Evolutionary conservation across 1,140 invertebrate species (phyloP), one percentile per base, ranked within the genome.

Genomic region (Stegodyphus dumicola): DNA sequence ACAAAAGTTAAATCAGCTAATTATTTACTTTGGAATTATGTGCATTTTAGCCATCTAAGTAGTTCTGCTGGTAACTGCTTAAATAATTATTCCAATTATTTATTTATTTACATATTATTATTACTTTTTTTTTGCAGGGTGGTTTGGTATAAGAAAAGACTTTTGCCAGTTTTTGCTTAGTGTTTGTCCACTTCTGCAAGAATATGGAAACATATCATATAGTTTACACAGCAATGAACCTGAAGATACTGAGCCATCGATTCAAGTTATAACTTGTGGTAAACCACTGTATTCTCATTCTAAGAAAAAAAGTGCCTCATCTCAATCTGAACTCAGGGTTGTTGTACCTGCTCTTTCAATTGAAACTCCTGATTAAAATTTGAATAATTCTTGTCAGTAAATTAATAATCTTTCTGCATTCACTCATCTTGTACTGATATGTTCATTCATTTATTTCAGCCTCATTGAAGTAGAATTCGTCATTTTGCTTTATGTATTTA

Each of bases 181-280:
- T 54, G 93, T 96, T 0, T 99, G 97, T 92, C 98, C 98, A 2
- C 92, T 97, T 83, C 93, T 99, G 15, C 97, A 98, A 92, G 97
- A 99, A 90, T 99, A 99, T 90, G 98, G 97, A 6, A 99, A 99
- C 90, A 99, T 99, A 88, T 97, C 97, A 3, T 99, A 99, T 49
- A 95, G 94, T 88, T 88, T 91, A 69, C 90, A 94, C 56, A 90
- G 87, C 81, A 88, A 90, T 60, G 93, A 93, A 64, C 64, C 85
- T 70, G 87, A 87, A 87, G 70, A 71, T 18, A 78, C 33, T 86
- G 90, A 91, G 74, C 88, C 52, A 17, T 91, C 91, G 86, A 90
- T 90, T 81, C 90, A 92, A 89, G 52, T 67, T 15, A 51, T 71
- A 67, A 83, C 87, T 88, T 93, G 91, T 91, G 92, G 89, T 88